These are phyloP conservation scores for Sminthurinus aureus DNA, from an alignment of 2,888 invertebrate species.

Conservation along the genomic window DNA sequence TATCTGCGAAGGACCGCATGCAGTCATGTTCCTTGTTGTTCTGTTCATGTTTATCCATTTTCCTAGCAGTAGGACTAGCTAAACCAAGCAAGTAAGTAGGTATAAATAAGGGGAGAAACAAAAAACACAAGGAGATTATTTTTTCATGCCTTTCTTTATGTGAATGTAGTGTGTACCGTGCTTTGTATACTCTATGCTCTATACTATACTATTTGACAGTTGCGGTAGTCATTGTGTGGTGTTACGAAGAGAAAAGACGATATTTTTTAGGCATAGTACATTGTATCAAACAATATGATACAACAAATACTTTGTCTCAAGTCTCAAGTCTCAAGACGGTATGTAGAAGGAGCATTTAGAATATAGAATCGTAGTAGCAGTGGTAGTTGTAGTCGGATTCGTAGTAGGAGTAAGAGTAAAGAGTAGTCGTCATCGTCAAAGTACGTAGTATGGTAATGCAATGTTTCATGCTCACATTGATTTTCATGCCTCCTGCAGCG, in stretches of 20 bases:
- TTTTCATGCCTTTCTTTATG: neutral
- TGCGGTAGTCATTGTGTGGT: neutral
- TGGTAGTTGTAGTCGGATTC: neutral
- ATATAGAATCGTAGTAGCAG: neutral
- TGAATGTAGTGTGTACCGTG: neutral
- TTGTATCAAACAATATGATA: no score
- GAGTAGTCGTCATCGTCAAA: neutral
- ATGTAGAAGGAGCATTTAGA: no score
- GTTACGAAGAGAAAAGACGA: neutral
- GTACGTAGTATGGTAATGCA: no score
- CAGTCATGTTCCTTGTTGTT: constrained; percentile 6
- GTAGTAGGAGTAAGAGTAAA: neutral
- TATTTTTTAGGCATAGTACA: no score
- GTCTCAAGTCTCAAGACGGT: no score
- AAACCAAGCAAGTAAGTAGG: neutral
- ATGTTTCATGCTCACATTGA: constrained; percentile 24
- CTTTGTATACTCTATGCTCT: no score
- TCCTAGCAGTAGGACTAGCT: neutral
- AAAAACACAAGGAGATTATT: neutral
- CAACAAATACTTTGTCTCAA: no score
- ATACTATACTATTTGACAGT: neutral
- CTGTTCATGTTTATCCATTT: constrained; percentile 9
- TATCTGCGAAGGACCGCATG: constrained; percentile 31
- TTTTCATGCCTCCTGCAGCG: constrained; percentile 38
- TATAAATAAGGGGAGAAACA: no score